Evolutionary conservation across 2,797 vertebrate genomes (phyloP).

Genomic region (Cryptoprocta ferox): DNA sequence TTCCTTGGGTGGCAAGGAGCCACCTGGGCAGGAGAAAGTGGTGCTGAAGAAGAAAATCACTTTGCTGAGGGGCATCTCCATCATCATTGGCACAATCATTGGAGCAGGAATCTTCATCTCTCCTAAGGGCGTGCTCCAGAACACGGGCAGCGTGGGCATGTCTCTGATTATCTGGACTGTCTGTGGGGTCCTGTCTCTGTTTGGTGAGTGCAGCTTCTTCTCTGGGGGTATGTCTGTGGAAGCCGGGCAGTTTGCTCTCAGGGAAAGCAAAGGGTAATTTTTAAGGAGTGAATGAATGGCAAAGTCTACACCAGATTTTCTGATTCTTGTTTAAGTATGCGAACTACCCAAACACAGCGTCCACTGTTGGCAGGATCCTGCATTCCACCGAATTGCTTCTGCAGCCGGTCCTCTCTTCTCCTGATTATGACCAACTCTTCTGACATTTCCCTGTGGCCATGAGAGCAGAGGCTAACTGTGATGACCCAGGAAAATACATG

Average conservation of each 20-base stretch:
- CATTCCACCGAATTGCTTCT: background rate
- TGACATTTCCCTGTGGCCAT: background rate
- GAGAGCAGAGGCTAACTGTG: background rate
- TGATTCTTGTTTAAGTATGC: background rate
- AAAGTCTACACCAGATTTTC: background rate
- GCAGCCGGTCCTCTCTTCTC: background rate
- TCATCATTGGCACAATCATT: conserved; percentile 97
- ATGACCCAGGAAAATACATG: background rate
- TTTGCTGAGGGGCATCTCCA: conserved; percentile 94
- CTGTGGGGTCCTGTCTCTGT: conserved; percentile 95
- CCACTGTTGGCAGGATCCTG: background rate
- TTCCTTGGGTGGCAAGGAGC: conserved; percentile 66
- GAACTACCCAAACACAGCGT: background rate
- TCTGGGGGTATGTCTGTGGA: conserved; percentile 15
- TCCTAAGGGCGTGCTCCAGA: conserved; percentile 95
- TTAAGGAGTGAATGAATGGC: background rate
- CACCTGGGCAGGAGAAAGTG: conserved; percentile 85
- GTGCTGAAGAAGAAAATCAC: conserved; percentile 96
- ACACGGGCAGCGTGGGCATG: conserved; percentile 96
- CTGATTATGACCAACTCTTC: background rate
- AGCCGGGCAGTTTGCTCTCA: background rate
- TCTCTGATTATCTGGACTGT: conserved; percentile 93
- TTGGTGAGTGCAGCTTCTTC: conserved; percentile 91
- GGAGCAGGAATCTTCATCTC: conserved; percentile 99
- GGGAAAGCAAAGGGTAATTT: background rate